These are phyloP conservation scores for Micromys minutus DNA, from an alignment of 2,113 vertebrate species.

Conservation along the genomic window DNA sequence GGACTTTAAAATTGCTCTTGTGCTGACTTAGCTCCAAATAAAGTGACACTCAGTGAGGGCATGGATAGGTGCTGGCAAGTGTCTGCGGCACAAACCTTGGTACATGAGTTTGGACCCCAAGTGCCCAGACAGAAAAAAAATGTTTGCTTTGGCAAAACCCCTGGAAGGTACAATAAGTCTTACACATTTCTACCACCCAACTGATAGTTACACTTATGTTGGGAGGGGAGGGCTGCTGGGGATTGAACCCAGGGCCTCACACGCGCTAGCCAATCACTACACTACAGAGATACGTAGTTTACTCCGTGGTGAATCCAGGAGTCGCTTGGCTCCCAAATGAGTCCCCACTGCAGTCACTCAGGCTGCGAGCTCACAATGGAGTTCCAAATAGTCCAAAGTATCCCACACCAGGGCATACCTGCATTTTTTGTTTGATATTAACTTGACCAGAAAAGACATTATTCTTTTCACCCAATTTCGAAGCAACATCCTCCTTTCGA, in stretches of 20 bases:
- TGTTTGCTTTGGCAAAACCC: conserved; percentile 8
- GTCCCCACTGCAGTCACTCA: neutral
- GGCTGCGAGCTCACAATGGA: neutral
- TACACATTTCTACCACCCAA: neutral
- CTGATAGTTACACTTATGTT: neutral
- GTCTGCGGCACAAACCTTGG: neutral
- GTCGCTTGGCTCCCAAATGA: neutral
- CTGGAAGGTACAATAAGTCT: neutral
- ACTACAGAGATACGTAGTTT: neutral
- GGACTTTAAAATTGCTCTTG: neutral
- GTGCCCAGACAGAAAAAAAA: neutral
- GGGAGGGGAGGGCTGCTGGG: neutral
- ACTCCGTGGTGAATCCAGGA: neutral
- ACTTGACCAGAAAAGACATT: conserved; percentile 83
- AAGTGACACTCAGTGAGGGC: neutral
- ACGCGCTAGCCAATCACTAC: neutral
- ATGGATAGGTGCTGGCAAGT: neutral
- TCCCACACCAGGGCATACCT: conserved; percentile 84
- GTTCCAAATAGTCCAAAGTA: neutral
- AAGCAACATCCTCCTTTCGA: conserved; percentile 91
- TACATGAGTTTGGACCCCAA: neutral
- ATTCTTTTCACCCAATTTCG: conserved; percentile 85
- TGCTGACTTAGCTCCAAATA: neutral
- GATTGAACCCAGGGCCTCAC: neutral
- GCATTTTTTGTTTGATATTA: conserved; percentile 94